Base-by-base conservation (phyloP, 1,140 invertebrate species). In the Drosophila murphyi region DNA sequence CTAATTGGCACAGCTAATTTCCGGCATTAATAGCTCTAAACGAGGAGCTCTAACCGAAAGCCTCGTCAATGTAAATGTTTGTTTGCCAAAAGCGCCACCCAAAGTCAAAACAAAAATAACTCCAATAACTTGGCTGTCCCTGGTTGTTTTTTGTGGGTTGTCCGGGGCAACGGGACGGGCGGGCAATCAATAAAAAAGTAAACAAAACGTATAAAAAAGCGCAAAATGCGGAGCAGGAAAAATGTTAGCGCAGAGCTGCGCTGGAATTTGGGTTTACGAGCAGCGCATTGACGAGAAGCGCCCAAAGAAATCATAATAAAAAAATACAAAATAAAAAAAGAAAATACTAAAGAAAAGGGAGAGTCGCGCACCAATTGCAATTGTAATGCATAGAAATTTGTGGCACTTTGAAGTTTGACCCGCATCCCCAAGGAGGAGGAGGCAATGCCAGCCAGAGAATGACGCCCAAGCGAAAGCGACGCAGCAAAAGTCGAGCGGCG, bases 211-310 rank as follows among this genome's bases (percentile, higher is more conserved):
- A 7, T 65, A 48, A 57, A 20, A 20, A 20, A 20, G 20, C 0
- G 20, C 20, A 51, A 52, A 41, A 51, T 20, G 31, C 35, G 5
- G 29, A 41, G 61, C 37, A 8, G 47, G 41, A 12, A 57, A 72
- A 82, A 75, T 74, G 56, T 62, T 65, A 43, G 37, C 61, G 72
- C 72, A 62, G 64, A 6, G 55, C 51, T 73, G 80, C 77, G 50
- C 56, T 72, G 83, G 79, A 87, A 87, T 87, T 89, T 72, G 80
- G 85, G 77, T 75, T 88, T 76, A 83, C 78, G 72, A 68, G 56
- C 57, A 62, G 60, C 63, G 62, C 47, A 41, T 28, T 10, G 7
- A 61, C 48, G 41, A 41, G 54, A 43, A 34, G 39, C 29, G 6
- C 43, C 5, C 28, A 51, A 73, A 77, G 72, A 67, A 41, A 3